phyloP scores from a whole-genome alignment of 2,797 vertebrate species.

The Percopsis omiscomaycus region DNA sequence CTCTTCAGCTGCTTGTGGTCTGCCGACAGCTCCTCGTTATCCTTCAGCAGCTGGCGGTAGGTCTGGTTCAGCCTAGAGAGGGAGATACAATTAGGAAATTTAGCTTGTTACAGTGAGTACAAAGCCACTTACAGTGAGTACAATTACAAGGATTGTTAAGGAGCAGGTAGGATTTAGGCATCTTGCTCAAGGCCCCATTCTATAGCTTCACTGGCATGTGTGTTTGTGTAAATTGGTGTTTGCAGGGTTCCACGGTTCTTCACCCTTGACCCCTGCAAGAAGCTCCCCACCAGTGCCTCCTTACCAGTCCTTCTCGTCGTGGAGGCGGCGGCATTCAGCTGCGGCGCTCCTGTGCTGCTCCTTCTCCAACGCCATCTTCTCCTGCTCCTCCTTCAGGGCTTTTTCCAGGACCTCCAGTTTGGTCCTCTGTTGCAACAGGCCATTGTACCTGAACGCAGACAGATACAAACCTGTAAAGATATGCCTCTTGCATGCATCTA shows the following conservation, averaged over 20 bases:
- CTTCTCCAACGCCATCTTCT: conserved; percentile 87
- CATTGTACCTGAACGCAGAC: conserved; percentile 80
- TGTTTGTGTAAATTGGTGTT: not conserved
- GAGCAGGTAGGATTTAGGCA: too few relatives aligned
- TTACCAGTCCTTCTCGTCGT: conserved; percentile 90
- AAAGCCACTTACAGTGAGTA: too few relatives aligned
- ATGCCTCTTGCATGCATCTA: conserved; percentile 2
- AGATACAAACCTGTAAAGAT: not conserved
- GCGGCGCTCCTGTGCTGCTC: conserved; percentile 83
- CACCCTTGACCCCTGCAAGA: too few relatives aligned
- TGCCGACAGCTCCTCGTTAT: conserved; percentile 84
- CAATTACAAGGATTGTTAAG: too few relatives aligned
- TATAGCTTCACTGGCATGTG: not conserved
- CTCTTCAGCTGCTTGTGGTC: conserved; percentile 92
- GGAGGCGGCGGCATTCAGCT: conserved; percentile 84
- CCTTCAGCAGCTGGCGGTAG: conserved; percentile 84
- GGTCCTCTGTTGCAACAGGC: conserved; percentile 84
- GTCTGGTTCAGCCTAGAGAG: conserved; percentile 82
- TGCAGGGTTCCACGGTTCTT: too few relatives aligned
- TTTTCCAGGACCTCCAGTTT: conserved; percentile 89
- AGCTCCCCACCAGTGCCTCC: conserved; percentile 10
- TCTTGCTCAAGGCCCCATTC: too few relatives aligned
- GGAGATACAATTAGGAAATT: not conserved
- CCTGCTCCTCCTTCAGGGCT: conserved; percentile 84
- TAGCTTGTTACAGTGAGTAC: too few relatives aligned